A percentile compares a stretch with the other conserved stretches of the same genome.
phyloP scores from a whole-genome alignment of 2,113 vertebrate genomes.

The Silurus meridionalis region DNA sequence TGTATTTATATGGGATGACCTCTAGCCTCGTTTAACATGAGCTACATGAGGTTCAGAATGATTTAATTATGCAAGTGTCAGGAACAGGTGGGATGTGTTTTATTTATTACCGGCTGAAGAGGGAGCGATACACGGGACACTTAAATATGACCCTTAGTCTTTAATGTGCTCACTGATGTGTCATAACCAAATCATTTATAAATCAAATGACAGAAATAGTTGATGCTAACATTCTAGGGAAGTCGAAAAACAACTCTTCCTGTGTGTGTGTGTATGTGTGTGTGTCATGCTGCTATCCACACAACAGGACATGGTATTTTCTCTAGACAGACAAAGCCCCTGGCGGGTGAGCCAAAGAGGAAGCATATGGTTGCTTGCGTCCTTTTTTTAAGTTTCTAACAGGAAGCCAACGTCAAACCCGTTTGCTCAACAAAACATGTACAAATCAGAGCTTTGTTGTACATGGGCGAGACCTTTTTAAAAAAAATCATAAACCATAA shows the following conservation, averaged over 20 bases:
- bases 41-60: neutral
- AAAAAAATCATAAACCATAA: neutral
- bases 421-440: neutral
- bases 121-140: conserved; percentile 10
- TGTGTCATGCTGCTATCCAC: neutral
- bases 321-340: conserved; percentile 8
- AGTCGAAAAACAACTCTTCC: neutral
- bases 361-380: conserved; percentile 6
- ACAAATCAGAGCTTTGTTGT: neutral
- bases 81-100: conserved; percentile 53
- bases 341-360: neutral
- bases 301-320: neutral
- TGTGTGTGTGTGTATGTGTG: neutral
- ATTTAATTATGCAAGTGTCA: conserved; percentile 50
- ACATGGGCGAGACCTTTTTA: neutral
- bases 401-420: conserved; percentile 29
- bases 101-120: conserved; percentile 48
- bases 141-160: conserved; percentile 46
- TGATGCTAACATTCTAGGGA: neutral
- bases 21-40: conserved; percentile 1
- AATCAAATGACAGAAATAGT: neutral
- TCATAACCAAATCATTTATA: neutral
- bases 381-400: conserved; percentile 15
- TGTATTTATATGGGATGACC: conserved; percentile 3
- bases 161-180: conserved; percentile 20